phyloP scores from a whole-genome alignment of 2,888 invertebrate genomes.

The Parochlus steinenii region DNA sequence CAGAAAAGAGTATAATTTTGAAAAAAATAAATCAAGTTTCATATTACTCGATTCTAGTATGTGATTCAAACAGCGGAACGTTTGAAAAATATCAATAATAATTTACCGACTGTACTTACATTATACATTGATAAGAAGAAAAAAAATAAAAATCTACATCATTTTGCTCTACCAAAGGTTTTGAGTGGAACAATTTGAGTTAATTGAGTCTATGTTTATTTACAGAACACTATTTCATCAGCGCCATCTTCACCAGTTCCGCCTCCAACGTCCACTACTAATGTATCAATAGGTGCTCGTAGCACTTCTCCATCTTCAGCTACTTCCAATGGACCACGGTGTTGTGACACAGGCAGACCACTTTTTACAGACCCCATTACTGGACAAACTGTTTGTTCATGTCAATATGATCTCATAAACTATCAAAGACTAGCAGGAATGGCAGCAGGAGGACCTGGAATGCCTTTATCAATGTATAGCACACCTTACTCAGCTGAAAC shows the following conservation, averaged over 20 bases:
- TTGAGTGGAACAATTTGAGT: constrained; percentile 1
- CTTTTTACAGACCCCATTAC: constrained; percentile 80
- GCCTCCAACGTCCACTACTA: constrained; percentile 35
- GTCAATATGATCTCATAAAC: constrained; percentile 60
- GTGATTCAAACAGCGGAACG: not conserved
- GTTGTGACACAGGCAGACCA: constrained; percentile 85
- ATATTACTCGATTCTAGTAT: not conserved
- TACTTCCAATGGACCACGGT: constrained; percentile 40
- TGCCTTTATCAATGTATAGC: constrained; percentile 68
- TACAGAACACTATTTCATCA: constrained; percentile 44
- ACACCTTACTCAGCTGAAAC: constrained; percentile 61
- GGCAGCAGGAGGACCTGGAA: constrained; percentile 37
- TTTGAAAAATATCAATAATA: not conserved
- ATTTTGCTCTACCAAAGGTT: no score
- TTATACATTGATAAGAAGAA: not conserved
- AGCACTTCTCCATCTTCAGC: constrained; percentile 36
- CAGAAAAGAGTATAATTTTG: no score
- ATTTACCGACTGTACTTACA: not conserved
- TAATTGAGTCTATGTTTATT: constrained; percentile 11
- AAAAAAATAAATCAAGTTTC: no score
- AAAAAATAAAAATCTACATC: not conserved
- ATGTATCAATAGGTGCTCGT: constrained; percentile 34
- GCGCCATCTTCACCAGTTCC: constrained; percentile 47
- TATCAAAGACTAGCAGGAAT: constrained; percentile 58
- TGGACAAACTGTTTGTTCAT: constrained; percentile 77